Evolutionary conservation across 37 sponge, comb jelly and placozoan genomes (phyloP).

Genomic region (Tethya wilhelma): DNA sequence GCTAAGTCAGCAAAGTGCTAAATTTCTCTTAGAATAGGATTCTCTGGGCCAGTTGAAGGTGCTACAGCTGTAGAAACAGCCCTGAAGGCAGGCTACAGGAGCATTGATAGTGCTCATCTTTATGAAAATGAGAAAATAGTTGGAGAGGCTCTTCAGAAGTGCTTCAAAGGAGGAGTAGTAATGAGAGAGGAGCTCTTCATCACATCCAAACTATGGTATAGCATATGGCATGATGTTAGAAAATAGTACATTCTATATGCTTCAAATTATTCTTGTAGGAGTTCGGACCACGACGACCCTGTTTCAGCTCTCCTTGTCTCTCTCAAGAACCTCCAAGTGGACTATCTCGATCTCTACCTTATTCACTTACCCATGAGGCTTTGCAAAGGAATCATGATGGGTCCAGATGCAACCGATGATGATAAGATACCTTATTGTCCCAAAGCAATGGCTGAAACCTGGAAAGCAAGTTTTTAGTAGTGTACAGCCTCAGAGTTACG

Average conservation of each 20-base stretch:
- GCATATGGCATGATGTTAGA: background rate
- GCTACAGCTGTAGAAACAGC: slow-evolving; percentile 64
- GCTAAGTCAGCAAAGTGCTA: too few relatives aligned
- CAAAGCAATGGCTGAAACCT: slow-evolving; percentile 37
- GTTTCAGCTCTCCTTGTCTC: slow-evolving; percentile 42
- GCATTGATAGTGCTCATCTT: slow-evolving; percentile 79
- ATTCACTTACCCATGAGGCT: slow-evolving; percentile 49
- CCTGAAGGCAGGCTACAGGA: slow-evolving; percentile 65
- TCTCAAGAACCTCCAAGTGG: slow-evolving; percentile 72
- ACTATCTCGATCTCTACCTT: slow-evolving; percentile 82
- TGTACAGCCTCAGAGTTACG: too few relatives aligned
- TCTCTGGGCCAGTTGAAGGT: slow-evolving; percentile 43
- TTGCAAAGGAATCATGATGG: slow-evolving; percentile 20
- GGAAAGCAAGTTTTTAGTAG: slow-evolving; percentile 52
- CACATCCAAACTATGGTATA: slow-evolving; percentile 78
- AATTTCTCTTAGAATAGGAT: too few relatives aligned
- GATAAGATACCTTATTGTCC: slow-evolving; percentile 37
- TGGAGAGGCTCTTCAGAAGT: slow-evolving; percentile 69
- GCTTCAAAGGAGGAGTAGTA: slow-evolving; percentile 69
- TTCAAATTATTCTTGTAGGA: too few relatives aligned
- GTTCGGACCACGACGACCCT: too few relatives aligned
- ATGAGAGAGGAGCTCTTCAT: slow-evolving; percentile 77
- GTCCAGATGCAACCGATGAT: slow-evolving; percentile 3
- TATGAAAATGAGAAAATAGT: slow-evolving; percentile 76
- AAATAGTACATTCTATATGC: background rate